phyloP scores from a whole-genome alignment of 2,797 vertebrate species.

The Champsocephalus gunnari region DNA sequence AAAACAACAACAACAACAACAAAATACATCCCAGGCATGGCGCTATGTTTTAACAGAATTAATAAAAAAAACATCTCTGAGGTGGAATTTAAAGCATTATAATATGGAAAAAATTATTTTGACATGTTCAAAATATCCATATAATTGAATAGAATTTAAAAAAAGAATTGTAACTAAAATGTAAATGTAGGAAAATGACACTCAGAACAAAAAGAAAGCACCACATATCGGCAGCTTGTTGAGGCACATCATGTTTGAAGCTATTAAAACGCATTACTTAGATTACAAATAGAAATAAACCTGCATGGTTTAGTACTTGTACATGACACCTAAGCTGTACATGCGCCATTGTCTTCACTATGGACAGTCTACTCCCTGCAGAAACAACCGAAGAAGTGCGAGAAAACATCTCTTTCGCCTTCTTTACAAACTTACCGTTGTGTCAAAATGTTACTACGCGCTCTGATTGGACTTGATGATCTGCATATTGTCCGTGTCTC shows the following conservation, averaged over 20 bases:
- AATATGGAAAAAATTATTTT: not conserved
- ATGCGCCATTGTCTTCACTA: not conserved
- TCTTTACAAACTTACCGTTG: not conserved
- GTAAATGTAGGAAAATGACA: not conserved
- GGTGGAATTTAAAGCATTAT: not conserved
- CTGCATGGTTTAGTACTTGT: not conserved
- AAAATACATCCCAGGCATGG: not conserved
- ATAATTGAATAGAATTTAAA: constrained; percentile 14
- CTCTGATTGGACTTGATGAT: not conserved
- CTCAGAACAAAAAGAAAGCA: constrained; percentile 26
- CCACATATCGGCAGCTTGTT: not conserved
- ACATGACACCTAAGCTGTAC: not conserved
- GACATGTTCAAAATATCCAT: constrained; percentile 6
- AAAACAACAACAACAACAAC: not conserved
- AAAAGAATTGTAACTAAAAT: constrained; percentile 49
- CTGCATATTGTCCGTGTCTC: constrained; percentile 9
- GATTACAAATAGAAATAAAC: not conserved
- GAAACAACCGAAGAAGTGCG: not conserved
- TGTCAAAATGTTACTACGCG: not conserved
- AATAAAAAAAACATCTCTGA: not conserved
- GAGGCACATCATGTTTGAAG: not conserved
- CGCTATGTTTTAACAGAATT: constrained; percentile 4
- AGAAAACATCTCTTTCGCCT: not conserved
- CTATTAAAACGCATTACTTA: constrained; percentile 24
- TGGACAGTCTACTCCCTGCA: not conserved